phyloP scores from a whole-genome alignment of 2,797 vertebrate species.

The Bufotes viridis region DNA sequence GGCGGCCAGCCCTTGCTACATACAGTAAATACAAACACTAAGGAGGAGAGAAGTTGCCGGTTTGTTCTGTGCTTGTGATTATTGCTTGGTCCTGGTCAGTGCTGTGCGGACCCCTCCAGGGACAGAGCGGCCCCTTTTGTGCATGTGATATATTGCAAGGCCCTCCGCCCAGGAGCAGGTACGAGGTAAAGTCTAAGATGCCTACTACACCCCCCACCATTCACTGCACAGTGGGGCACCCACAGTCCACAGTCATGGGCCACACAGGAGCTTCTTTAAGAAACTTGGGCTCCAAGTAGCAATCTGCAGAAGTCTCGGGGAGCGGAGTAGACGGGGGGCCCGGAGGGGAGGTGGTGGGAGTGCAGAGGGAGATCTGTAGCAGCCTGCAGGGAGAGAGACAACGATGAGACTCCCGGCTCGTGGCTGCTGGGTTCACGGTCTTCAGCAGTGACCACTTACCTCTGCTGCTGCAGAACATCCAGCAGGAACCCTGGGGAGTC shows the following conservation, averaged over 20 bases:
- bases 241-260: not conserved
- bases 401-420: not conserved
- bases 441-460: not conserved
- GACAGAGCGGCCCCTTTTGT: not conserved
- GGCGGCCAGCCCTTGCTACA: not conserved
- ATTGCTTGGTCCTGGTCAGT: slow-evolving; percentile 38
- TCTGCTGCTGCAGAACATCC: slow-evolving; percentile 44
- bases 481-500: slow-evolving; percentile 10
- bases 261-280: not conserved
- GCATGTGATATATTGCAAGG: slow-evolving; percentile 32
- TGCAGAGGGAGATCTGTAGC: slow-evolving; percentile 6
- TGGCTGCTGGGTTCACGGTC: not conserved
- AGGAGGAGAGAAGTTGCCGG: no score
- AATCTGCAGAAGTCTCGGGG: not conserved
- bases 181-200: slow-evolving; percentile 6
- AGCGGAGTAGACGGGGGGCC: not conserved
- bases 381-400: slow-evolving; percentile 12
- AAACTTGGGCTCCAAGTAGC: not conserved
- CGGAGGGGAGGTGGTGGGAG: not conserved
- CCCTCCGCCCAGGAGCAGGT: slow-evolving; percentile 10
- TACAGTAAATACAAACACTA: not conserved
- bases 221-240: not conserved
- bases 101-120: slow-evolving; percentile 18
- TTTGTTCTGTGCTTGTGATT: slow-evolving; percentile 44
- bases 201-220: not conserved